A percentile compares a stretch with the other conserved stretches of the same genome.
Conservation (phyloP, 2,888 invertebrate genomes). For the Acanthosoma haemorrhoidale region DNA sequence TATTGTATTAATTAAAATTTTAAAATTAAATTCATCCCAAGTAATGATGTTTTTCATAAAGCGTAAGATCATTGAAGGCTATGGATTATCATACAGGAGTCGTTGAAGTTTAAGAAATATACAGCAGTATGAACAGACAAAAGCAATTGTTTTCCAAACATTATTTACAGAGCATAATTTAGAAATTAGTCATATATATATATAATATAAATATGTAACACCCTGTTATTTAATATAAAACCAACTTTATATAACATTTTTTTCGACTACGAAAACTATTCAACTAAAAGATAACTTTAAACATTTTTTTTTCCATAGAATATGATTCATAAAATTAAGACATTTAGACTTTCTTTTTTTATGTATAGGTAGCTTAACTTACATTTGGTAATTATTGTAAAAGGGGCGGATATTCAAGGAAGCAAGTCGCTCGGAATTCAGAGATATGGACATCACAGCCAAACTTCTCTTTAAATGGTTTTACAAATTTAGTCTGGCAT, state of each 20-base stretch:
- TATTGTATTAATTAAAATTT: not conserved
- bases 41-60: not conserved
- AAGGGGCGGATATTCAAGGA: not conserved
- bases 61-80: not conserved
- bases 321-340: not conserved
- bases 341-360: not conserved
- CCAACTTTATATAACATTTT: not conserved
- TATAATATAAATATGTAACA: constrained; percentile 8
- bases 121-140: constrained; percentile 6
- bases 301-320: not conserved
- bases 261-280: not conserved
- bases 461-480: constrained; percentile 15
- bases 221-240: constrained; percentile 8
- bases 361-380: not conserved
- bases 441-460: constrained; percentile 29
- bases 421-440: not conserved
- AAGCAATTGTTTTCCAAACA: not conserved
- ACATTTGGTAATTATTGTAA: not conserved
- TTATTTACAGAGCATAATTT: not conserved
- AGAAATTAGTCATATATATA: not conserved
- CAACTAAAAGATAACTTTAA: not conserved
- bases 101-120: constrained; percentile 20
- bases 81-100: not conserved
- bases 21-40: not conserved
- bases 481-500: not conserved